Conservation (phyloP, 2,888 invertebrate genomes). For the Celastrina argiolus region DNA sequence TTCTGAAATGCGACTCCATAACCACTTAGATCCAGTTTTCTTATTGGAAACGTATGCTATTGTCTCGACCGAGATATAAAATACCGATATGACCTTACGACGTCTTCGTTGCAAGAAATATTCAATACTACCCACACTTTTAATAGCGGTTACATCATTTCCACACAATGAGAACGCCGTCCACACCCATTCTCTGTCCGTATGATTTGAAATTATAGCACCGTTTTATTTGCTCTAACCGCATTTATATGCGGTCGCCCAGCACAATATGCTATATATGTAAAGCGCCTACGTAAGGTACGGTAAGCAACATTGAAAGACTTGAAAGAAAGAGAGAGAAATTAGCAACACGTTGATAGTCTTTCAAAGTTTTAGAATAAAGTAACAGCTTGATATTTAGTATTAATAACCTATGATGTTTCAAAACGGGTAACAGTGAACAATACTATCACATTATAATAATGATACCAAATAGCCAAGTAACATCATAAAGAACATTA, state of each 20-base stretch:
- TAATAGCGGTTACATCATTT: slow-evolving; percentile 78
- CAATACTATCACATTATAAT: no score
- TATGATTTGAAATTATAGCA: slow-evolving; percentile 79
- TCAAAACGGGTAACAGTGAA: no score
- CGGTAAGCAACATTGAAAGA: slow-evolving; percentile 29
- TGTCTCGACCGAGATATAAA: slow-evolving; percentile 75
- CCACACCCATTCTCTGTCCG: slow-evolving; percentile 79
- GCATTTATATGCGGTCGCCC: slow-evolving; percentile 75
- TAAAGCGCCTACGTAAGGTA: slow-evolving; percentile 65
- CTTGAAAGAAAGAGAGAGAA: no score
- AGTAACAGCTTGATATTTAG: no score
- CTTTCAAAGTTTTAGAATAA: not conserved
- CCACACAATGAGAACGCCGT: slow-evolving; percentile 78
- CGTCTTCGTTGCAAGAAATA: slow-evolving; percentile 77
- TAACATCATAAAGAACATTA: not conserved
- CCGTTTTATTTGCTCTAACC: slow-evolving; percentile 76
- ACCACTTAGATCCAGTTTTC: slow-evolving; percentile 69
- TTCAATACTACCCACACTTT: slow-evolving; percentile 78
- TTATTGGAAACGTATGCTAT: slow-evolving; percentile 72
- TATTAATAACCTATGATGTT: no score
- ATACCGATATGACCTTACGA: slow-evolving; percentile 76
- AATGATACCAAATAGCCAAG: no score
- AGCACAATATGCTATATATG: slow-evolving; percentile 72
- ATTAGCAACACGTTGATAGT: not conserved
- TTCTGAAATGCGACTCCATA: slow-evolving; percentile 58